Evolutionary conservation across 1,140 invertebrate genomes (phyloP), one percentile per base, ranked within the genome.

Genomic region (Meteorus sp.): DNA sequence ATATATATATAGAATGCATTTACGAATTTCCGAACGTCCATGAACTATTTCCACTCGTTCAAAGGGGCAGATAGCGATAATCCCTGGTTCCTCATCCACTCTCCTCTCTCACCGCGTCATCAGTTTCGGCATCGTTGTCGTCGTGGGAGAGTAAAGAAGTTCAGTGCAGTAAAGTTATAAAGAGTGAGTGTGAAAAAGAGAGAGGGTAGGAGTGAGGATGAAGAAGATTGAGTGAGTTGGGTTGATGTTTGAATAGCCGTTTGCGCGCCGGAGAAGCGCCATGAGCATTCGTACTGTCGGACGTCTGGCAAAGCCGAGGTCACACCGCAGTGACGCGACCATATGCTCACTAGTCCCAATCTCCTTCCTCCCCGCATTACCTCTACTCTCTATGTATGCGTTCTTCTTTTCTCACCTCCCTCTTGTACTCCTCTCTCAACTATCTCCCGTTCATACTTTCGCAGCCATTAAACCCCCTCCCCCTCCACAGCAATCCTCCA

Each of bases 221-320:
- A 48, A 15, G 35, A 39, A 39, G 35, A 15, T 39, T 39, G 17
- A 15, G 17, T 5, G 17, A 15, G 17, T n/a, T 15, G 11, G 35
- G 35, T 15, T n/a, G n/a, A n/a, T n/a, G n/a, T 39, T 39, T 39
- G n/a, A 15, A 39, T 39, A 39, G 23, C 13, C 45, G 25, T 25
- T 13, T 27, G 25, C 35, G 35, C 35, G 35, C 35, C 35, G 8
- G 15, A 11, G 3, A 29, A n/a, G 45, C 23, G 45, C 41, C 41
- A 44, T 44, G 20, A 48, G 22, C 17, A 48, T 48, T 29, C 45
- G 45, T 48, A 23, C 45, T 27, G 20, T 20, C 45, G 45, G 45
- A 15, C 45, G 45, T 48, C 45, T 48, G 45, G 45, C 45, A 48
- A 48, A 11, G 23, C 25, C 25, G 45, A 48, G 45, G 45, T 48